phyloP scores from a whole-genome alignment of 2,888 invertebrate species.

The Coenonympha arcania region DNA sequence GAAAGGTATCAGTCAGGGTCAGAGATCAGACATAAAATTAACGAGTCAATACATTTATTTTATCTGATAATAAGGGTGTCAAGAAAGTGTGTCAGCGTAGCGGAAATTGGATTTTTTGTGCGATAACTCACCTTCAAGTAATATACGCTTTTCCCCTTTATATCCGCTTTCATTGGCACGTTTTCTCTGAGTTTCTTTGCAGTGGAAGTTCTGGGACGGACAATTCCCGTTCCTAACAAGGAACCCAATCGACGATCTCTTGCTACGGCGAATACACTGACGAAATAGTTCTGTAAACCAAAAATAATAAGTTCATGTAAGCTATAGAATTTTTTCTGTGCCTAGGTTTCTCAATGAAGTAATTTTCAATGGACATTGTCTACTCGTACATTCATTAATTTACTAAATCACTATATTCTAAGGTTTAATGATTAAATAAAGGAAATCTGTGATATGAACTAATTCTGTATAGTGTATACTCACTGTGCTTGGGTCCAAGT shows the following conservation, averaged over 20 bases:
- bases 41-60: no score
- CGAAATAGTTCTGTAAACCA: constrained; percentile 56
- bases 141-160: constrained; percentile 51
- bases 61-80: not conserved
- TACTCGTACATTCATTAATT: no score
- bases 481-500: constrained; percentile 59
- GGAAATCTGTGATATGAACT: not conserved
- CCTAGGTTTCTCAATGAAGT: no score
- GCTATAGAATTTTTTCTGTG: no score
- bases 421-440: no score
- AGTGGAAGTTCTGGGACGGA: constrained; percentile 53
- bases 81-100: not conserved
- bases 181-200: constrained; percentile 60
- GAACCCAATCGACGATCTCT: constrained; percentile 55
- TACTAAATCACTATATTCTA: no score
- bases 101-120: not conserved
- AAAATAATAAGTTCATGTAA: no score
- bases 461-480: no score
- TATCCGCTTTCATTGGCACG: constrained; percentile 45
- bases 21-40: not conserved
- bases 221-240: constrained; percentile 50
- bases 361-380: no score
- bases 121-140: constrained; percentile 54
- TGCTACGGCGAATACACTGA: constrained; percentile 58
- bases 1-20: not conserved